These are phyloP conservation scores for Cherax destructor DNA, from an alignment of 1,140 invertebrate genomes.

Conservation along the genomic window DNA sequence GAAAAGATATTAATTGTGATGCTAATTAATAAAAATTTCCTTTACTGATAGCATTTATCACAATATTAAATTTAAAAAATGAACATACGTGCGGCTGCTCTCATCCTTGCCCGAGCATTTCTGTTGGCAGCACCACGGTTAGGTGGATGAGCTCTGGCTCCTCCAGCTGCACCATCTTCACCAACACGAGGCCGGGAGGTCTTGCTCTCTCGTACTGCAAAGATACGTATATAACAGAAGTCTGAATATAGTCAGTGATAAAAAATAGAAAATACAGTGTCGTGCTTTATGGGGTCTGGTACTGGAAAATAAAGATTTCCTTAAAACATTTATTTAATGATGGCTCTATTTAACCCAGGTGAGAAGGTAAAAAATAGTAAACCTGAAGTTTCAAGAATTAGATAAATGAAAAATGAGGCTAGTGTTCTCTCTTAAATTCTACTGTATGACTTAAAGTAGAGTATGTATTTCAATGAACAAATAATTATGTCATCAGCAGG, in stretches of 20 bases:
- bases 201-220: not conserved
- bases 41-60: too few relatives aligned
- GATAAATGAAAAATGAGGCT: too few relatives aligned
- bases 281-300: too few relatives aligned
- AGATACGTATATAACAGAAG: not conserved
- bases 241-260: not conserved
- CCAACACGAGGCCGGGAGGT: not conserved
- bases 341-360: not conserved
- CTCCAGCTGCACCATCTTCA: slow-evolving; percentile 71
- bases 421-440: too few relatives aligned
- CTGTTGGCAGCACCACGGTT: slow-evolving; percentile 33
- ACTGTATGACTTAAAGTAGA: too few relatives aligned
- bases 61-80: not conserved
- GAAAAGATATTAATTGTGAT: too few relatives aligned
- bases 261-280: not conserved
- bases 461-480: too few relatives aligned
- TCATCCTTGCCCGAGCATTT: slow-evolving; percentile 54
- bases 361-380: not conserved
- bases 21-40: too few relatives aligned
- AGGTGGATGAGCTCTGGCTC: slow-evolving; percentile 47
- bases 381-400: too few relatives aligned
- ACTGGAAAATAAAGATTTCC: not conserved
- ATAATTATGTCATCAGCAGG: too few relatives aligned
- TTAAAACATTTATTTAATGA: not conserved
- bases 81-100: slow-evolving; percentile 50